Percentiles rank a stretch among this genome's conserved stretches.
Evolutionary conservation across 1,140 invertebrate species (phyloP).

Genomic region (Watersipora subatra): DNA sequence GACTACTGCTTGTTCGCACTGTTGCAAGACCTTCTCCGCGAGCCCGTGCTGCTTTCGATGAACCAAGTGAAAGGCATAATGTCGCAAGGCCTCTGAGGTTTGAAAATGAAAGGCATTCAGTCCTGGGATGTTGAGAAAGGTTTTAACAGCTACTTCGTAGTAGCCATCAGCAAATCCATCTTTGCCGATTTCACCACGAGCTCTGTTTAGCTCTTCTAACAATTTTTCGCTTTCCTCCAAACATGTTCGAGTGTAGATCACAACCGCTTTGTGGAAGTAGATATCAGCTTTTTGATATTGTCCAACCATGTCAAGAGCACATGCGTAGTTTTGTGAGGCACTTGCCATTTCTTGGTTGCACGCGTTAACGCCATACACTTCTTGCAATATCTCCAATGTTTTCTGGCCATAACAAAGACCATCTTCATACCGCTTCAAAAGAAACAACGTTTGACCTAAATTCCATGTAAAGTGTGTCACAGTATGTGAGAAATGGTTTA

Average conservation of each 20-base stretch:
- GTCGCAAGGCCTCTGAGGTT: not conserved
- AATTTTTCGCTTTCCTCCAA: not conserved
- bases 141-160: not conserved
- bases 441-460: too few relatives aligned
- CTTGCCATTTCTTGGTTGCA: too few relatives aligned
- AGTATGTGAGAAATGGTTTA: too few relatives aligned
- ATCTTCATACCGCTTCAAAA: too few relatives aligned
- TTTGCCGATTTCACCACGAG: too few relatives aligned
- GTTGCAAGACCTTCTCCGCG: not conserved
- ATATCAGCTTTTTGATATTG: not conserved
- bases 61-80: not conserved
- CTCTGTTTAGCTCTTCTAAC: not conserved
- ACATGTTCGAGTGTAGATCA: not conserved
- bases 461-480: too few relatives aligned
- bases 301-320: not conserved
- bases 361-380: too few relatives aligned
- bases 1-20: too few relatives aligned
- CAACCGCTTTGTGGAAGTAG: not conserved
- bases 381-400: too few relatives aligned
- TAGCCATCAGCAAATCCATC: not conserved
- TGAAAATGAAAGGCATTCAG: not conserved
- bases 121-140: not conserved
- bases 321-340: too few relatives aligned
- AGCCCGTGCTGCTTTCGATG: not conserved
- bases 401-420: too few relatives aligned